phyloP scores from a whole-genome alignment of 92 coral and sea anemone genomes.

The Galaxea fascicularis region DNA sequence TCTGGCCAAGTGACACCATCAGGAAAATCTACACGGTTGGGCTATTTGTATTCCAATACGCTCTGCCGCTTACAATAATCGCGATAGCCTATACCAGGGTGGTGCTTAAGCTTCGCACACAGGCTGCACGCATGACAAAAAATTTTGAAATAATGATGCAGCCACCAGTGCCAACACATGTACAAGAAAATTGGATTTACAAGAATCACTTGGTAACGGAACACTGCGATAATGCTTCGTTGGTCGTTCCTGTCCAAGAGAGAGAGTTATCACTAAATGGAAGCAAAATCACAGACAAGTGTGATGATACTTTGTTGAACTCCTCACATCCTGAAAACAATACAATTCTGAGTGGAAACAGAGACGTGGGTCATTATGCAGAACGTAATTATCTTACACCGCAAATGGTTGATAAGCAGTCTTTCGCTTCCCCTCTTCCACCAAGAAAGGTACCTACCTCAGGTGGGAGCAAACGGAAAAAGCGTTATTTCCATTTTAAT shows the following conservation, averaged over 20 bases:
- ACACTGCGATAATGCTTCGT: background rate
- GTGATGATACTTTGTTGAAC: background rate
- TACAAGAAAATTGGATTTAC: background rate
- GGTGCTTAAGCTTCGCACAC: constrained; percentile 72
- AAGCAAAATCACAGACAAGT: background rate
- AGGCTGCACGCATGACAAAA: constrained; percentile 58
- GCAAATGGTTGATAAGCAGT: background rate
- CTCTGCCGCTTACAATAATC: constrained; percentile 78
- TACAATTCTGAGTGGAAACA: background rate
- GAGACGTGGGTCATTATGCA: background rate
- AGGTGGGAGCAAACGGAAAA: background rate
- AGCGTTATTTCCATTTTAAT: background rate
- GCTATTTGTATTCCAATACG: constrained; percentile 79
- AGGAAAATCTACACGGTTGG: constrained; percentile 75
- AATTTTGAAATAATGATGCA: constrained; percentile 15
- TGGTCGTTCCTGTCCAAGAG: background rate
- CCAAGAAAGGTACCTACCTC: background rate
- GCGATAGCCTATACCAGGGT: constrained; percentile 78
- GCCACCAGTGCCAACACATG: background rate
- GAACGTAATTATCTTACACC: background rate
- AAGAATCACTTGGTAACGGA: background rate
- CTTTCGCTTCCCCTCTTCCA: constrained; percentile 8
- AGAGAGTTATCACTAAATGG: background rate
- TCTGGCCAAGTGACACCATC: constrained; percentile 68
- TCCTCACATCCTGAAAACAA: background rate